Conservation (phyloP, 1,140 invertebrate genomes). For the Cheumatopsyche charites region DNA sequence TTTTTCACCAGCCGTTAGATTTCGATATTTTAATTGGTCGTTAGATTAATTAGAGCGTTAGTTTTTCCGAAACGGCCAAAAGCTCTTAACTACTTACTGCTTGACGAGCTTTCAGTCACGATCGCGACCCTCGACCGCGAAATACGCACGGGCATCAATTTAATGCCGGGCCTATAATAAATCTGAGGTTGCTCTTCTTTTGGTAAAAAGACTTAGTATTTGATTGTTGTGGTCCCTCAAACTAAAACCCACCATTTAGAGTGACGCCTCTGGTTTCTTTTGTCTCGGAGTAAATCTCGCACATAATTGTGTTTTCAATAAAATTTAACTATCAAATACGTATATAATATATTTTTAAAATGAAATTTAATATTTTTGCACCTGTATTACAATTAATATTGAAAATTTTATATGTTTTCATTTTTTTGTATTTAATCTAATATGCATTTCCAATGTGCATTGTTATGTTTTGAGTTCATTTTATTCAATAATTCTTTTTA, state of each 20-base stretch:
- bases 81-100: not conserved
- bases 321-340: too few relatives aligned
- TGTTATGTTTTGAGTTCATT: not conserved
- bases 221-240: conserved; percentile 44
- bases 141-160: conserved; percentile 36
- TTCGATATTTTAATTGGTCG: conserved; percentile 18
- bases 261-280: conserved; percentile 3
- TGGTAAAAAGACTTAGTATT: conserved; percentile 32
- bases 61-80: not conserved
- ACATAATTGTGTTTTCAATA: too few relatives aligned
- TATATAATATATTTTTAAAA: too few relatives aligned
- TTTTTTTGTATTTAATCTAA: too few relatives aligned
- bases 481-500: not conserved
- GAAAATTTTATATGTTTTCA: too few relatives aligned
- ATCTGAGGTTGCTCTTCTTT: conserved; percentile 41
- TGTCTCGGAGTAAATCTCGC: not conserved
- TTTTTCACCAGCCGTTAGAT: too few relatives aligned
- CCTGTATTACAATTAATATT: too few relatives aligned
- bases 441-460: too few relatives aligned
- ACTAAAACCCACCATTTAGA: conserved; percentile 31
- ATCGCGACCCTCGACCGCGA: conserved; percentile 31
- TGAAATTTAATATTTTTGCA: too few relatives aligned
- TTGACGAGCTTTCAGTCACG: conserved; percentile 24
- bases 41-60: conserved; percentile 4
- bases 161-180: conserved; percentile 35